Conservation (phyloP, 2,888 invertebrate species). For the Branchinecta sandiegonensis region DNA sequence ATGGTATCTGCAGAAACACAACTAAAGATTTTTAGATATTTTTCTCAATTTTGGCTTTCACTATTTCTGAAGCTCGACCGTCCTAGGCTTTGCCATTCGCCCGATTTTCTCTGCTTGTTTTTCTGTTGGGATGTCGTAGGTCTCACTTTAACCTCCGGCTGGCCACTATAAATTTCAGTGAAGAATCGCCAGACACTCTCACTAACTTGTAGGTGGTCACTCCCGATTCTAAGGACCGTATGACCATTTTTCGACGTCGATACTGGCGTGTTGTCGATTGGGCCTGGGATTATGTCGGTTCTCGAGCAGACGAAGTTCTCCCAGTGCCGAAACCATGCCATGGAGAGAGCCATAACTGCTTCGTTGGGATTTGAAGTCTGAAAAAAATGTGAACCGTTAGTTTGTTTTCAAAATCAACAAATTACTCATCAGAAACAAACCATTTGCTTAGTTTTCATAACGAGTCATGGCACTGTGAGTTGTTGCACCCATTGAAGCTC, state of each 20-base stretch:
- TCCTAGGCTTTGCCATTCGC: not conserved
- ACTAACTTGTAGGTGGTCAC: not conserved
- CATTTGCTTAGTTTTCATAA: too few species aligned
- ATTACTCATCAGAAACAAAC: too few species aligned
- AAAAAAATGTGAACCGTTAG: slow-evolving; percentile 24
- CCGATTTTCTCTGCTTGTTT: not conserved
- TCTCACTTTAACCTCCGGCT: not conserved
- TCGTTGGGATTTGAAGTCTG: slow-evolving; percentile 45
- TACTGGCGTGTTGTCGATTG: slow-evolving; percentile 69
- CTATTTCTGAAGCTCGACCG: slow-evolving; percentile 8
- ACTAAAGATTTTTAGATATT: too few species aligned
- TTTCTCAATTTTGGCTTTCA: not conserved
- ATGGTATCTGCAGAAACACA: too few species aligned
- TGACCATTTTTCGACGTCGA: slow-evolving; percentile 33
- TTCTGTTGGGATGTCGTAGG: not conserved
- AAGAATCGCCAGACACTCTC: slow-evolving; percentile 7
- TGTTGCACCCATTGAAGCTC: too few species aligned
- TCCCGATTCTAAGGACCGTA: slow-evolving; percentile 1
- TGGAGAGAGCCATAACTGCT: slow-evolving; percentile 61
- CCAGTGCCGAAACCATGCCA: slow-evolving; percentile 81
- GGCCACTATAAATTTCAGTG: not conserved
- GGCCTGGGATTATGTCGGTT: slow-evolving; percentile 60
- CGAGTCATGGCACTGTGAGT: too few species aligned
- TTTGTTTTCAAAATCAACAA: not conserved
- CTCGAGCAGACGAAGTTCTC: slow-evolving; percentile 70